Evolutionary conservation across 2,888 invertebrate species (phyloP).

Genomic region (Phania funesta): DNA sequence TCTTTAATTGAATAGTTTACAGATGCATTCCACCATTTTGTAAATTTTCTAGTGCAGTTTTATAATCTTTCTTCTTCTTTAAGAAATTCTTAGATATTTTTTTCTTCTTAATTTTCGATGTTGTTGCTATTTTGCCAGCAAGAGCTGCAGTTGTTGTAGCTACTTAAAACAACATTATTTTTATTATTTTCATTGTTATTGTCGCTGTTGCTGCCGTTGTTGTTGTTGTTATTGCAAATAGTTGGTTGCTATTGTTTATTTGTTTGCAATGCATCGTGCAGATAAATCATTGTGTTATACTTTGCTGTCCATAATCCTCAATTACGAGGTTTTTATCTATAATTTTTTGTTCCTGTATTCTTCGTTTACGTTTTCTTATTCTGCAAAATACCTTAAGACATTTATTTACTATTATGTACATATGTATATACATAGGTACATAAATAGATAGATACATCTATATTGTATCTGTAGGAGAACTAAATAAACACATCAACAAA

Average conservation of each 20-base stretch:
- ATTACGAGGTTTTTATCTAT: conserved; percentile 61
- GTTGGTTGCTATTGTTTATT: conserved; percentile 33
- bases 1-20: conserved; percentile 55
- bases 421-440: not conserved
- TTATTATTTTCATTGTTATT: conserved; percentile 29
- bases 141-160: conserved; percentile 49
- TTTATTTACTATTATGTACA: conserved; percentile 26
- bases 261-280: conserved; percentile 43
- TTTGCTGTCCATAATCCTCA: conserved; percentile 67
- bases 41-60: conserved; percentile 40
- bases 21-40: conserved; percentile 62
- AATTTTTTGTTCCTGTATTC: not conserved
- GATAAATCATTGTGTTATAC: conserved; percentile 59
- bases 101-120: not conserved
- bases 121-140: conserved; percentile 14
- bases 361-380: conserved; percentile 28
- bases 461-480: not conserved
- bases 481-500: conserved; percentile 28
- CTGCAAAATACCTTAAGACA: conserved; percentile 34
- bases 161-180: conserved; percentile 63
- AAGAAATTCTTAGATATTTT: conserved; percentile 51
- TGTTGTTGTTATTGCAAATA: conserved; percentile 9
- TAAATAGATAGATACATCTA: conserved; percentile 10
- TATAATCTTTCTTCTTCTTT: conserved; percentile 48
- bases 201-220: conserved; percentile 5